Evolutionary conservation across 1,140 invertebrate species (phyloP).

Genomic region (Pogonognathellus flavescens): DNA sequence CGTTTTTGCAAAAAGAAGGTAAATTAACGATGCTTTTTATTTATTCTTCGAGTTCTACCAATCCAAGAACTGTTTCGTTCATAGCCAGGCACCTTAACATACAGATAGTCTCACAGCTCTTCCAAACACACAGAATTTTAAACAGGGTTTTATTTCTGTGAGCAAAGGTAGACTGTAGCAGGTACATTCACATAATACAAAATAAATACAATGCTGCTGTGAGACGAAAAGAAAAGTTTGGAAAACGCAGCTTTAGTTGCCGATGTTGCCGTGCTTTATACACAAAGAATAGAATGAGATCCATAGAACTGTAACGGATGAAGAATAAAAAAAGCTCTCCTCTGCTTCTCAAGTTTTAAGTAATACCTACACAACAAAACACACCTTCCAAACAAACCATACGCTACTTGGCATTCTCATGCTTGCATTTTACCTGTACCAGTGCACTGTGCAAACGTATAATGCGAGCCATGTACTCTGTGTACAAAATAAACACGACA

Average conservation of each 20-base stretch:
- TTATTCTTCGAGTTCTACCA: conserved; percentile 18
- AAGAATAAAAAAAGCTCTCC: conserved; percentile 50
- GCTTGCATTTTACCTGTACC: too few relatives aligned
- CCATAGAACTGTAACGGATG: conserved; percentile 64
- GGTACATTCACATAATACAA: not conserved
- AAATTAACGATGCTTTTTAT: conserved; percentile 13
- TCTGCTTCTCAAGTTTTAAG: conserved; percentile 7
- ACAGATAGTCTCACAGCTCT: not conserved
- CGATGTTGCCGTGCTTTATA: not conserved
- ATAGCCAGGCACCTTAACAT: conserved; percentile 14
- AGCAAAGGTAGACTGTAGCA: not conserved
- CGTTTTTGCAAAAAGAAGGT: conserved; percentile 58
- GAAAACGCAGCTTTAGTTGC: not conserved
- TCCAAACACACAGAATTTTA: not conserved
- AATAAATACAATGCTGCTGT: not conserved
- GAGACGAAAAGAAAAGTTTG: not conserved
- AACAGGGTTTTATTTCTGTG: not conserved
- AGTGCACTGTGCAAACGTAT: too few relatives aligned
- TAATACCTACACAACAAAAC: not conserved
- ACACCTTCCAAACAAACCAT: too few relatives aligned
- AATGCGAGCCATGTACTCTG: too few relatives aligned
- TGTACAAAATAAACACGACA: too few relatives aligned
- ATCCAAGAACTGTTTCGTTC: conserved; percentile 25
- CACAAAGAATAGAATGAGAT: conserved; percentile 43
- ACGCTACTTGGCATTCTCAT: too few relatives aligned